Conservation (phyloP, 2,113 vertebrate genomes). For the Panurus biarmicus region DNA sequence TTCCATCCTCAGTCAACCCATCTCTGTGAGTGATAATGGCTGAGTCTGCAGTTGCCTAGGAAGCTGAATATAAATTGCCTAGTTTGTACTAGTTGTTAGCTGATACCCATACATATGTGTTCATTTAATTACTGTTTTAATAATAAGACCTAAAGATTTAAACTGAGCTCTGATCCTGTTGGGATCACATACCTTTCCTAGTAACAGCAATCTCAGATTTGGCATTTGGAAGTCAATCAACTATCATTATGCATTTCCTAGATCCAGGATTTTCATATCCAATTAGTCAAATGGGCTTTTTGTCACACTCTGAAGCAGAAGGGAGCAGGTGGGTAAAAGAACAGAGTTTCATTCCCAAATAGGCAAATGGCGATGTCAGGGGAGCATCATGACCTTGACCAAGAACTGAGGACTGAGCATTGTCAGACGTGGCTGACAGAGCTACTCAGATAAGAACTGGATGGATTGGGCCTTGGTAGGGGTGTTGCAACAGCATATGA, state of each 20-base stretch:
- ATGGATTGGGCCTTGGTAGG: not conserved
- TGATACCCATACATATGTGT: not conserved
- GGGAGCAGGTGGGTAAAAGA: not conserved
- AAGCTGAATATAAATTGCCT: not conserved
- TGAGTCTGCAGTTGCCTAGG: not conserved
- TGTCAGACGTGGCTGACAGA: not conserved
- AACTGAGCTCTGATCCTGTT: not conserved
- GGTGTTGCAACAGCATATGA: not conserved
- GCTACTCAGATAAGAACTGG: not conserved
- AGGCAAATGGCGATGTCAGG: fast-evolving
- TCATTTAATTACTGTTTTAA: not conserved
- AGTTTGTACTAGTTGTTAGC: not conserved
- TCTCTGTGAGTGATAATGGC: not conserved
- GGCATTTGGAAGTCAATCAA: not conserved
- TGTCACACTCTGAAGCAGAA: not conserved
- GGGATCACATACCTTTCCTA: not conserved
- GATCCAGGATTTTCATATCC: not conserved
- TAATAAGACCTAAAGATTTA: not conserved
- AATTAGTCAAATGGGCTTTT: not conserved
- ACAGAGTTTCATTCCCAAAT: not conserved
- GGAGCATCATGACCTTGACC: not conserved
- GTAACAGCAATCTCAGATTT: not conserved
- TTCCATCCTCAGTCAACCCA: not conserved
- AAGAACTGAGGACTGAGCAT: not conserved
- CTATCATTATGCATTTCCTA: not conserved